Base-by-base conservation (phyloP, 2,888 invertebrate genomes). In the Eupeodes latifasciatus region DNA sequence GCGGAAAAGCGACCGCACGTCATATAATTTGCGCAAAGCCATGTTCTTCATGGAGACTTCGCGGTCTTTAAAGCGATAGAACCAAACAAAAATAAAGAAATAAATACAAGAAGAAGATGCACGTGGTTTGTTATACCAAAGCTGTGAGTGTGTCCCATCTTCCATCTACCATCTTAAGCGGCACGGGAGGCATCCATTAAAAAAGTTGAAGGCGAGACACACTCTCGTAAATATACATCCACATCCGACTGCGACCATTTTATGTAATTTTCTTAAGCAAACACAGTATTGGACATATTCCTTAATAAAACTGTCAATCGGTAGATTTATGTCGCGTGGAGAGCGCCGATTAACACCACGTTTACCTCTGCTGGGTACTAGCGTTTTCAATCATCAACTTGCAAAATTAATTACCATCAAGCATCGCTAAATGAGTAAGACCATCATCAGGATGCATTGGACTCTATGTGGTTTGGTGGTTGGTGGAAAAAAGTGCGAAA, bases 231-330 rank as follows among this genome's bases (percentile, higher is more conserved):
- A 59, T 59, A 59, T 59, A 67, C n/a, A 77, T 72, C 62, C 53
- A 75, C 72, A 44, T 53, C 67, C 53, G 67, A 72, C 27, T 27
- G 49, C 44, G 11, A 49, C 57, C 79, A 80, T 84, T 84, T 40
- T 72, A 74, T 84, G 80, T 67, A 72, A 84, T 72, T 72, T 74
- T 57, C 62, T 40, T 62, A 59, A 51, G 81, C 64, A 72, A 69
- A 74, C 84, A 69, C 77, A 84, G 80, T 81, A 88, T 84, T 85
- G 85, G 85, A 85, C 74, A 72, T 81, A 81, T 85, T 61, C 61
- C 78, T 81, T 69, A 88, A 88, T 88, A 85, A 88, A 88, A 81
- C 88, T 81, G 88, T 88, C 88, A 88, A 88, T 88, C 57, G 85
- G 62, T 40, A 66, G 59, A 88, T 88, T 88, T 88, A 88, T 85